These are phyloP conservation scores for Drosophila anomelani DNA, from an alignment of 2,888 invertebrate species.

Conservation along the genomic window DNA sequence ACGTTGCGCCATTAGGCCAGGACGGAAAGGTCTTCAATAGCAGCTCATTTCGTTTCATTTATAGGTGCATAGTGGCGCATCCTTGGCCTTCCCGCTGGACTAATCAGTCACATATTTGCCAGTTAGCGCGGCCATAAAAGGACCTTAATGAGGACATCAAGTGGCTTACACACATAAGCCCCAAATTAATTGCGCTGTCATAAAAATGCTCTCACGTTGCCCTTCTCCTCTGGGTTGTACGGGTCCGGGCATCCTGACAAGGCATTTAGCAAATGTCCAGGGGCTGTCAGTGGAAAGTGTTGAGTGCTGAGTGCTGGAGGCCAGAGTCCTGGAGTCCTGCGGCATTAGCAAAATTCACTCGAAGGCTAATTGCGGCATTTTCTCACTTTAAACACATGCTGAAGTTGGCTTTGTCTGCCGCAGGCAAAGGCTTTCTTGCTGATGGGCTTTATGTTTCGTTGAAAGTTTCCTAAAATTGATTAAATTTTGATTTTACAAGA, in stretches of 20 bases:
- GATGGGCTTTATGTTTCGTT: conserved; percentile 7
- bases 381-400: conserved; percentile 37
- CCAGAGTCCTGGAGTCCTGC: conserved; percentile 7
- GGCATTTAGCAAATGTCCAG: conserved; percentile 49
- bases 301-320: conserved; percentile 27
- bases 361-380: conserved; percentile 71
- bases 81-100: conserved; percentile 41
- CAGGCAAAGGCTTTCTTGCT: conserved; percentile 11
- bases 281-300: conserved; percentile 55
- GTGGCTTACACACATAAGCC: conserved; percentile 78
- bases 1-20: conserved; percentile 28
- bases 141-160: conserved; percentile 76
- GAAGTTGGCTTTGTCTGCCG: not conserved
- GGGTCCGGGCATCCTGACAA: conserved; percentile 35
- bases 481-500: not conserved
- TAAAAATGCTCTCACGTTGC: conserved; percentile 76
- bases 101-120: conserved; percentile 78
- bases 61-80: conserved; percentile 38
- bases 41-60: conserved; percentile 12
- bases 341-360: conserved; percentile 60
- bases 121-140: conserved; percentile 76
- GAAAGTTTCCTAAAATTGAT: not conserved
- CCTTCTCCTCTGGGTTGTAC: conserved; percentile 4
- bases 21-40: conserved; percentile 20
- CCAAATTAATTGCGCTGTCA: conserved; percentile 79